phyloP scores from a whole-genome alignment of 2,113 vertebrate genomes.

The Anser brachyrhynchus region DNA sequence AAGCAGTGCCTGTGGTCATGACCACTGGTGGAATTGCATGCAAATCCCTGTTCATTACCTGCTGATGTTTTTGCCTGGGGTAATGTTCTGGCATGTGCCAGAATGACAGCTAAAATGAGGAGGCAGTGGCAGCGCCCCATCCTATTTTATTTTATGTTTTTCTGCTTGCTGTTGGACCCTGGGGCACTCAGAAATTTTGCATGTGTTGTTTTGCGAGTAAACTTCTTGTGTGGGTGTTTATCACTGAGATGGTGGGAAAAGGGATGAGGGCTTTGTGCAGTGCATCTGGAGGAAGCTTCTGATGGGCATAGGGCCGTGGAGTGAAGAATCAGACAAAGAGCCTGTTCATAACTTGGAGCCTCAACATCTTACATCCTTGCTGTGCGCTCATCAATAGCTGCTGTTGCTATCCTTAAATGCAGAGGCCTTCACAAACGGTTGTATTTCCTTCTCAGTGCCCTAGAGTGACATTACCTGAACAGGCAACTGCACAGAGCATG shows the following conservation, averaged over 20 bases:
- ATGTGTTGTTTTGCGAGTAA: constrained; percentile 25
- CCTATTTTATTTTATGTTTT: constrained; percentile 16
- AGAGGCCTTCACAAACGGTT: not conserved
- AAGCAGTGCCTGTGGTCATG: not conserved
- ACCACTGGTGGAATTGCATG: constrained; percentile 23
- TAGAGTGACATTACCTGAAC: not conserved
- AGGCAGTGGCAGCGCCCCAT: constrained; percentile 17
- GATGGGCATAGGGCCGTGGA: not conserved
- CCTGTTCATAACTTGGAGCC: not conserved
- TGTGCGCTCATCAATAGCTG: not conserved
- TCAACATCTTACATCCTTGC: not conserved
- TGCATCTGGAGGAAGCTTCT: not conserved
- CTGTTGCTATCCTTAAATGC: not conserved
- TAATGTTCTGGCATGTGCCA: constrained; percentile 47
- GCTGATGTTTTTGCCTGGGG: constrained; percentile 24
- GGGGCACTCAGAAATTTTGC: constrained; percentile 42
- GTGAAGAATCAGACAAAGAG: not conserved
- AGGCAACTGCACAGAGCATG: not conserved
- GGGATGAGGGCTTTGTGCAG: not conserved
- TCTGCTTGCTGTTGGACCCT: constrained; percentile 3
- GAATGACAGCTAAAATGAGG: constrained; percentile 39
- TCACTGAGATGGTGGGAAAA: not conserved
- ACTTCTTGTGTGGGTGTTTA: constrained; percentile 31
- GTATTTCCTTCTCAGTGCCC: not conserved
- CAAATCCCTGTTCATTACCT: constrained; percentile 39